phyloP scores from a whole-genome alignment of 1,140 invertebrate species.

The Contarinia nasturtii region DNA sequence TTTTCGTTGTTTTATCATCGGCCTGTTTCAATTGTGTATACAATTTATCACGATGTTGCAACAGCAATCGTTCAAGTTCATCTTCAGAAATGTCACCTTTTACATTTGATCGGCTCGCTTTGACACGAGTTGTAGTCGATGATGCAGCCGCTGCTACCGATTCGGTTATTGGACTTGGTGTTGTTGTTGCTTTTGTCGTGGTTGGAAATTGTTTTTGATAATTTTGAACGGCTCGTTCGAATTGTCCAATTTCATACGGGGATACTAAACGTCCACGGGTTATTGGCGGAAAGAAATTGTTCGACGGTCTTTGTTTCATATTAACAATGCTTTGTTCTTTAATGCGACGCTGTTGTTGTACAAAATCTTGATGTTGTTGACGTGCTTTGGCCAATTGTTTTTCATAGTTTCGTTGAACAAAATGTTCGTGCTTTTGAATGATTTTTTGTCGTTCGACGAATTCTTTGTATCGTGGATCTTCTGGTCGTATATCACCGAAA shows the following conservation, averaged over 20 bases:
- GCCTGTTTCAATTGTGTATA: slow-evolving; percentile 28
- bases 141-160: background rate
- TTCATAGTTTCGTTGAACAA: slow-evolving; percentile 44
- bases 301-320: slow-evolving; percentile 12
- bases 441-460: slow-evolving; percentile 39
- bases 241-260: slow-evolving; percentile 24
- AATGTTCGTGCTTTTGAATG: slow-evolving; percentile 47
- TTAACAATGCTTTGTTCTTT: slow-evolving; percentile 20
- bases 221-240: slow-evolving; percentile 25
- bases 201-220: slow-evolving; percentile 30
- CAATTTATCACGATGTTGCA: slow-evolving; percentile 27
- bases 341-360: slow-evolving; percentile 37
- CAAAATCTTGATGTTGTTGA: slow-evolving; percentile 38
- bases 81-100: slow-evolving; percentile 9
- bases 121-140: slow-evolving; percentile 6
- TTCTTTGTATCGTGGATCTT: slow-evolving; percentile 41
- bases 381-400: slow-evolving; percentile 44
- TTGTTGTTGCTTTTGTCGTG: slow-evolving; percentile 19
- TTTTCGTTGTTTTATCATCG: slow-evolving; percentile 7
- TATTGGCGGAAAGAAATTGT: slow-evolving; percentile 25
- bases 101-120: slow-evolving; percentile 10
- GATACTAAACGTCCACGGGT: slow-evolving; percentile 18
- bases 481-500: slow-evolving; percentile 10
- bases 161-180: slow-evolving; percentile 7
- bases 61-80: slow-evolving; percentile 21